These are phyloP conservation scores for Orchestes rusci DNA, from an alignment of 2,888 invertebrate species.

Conservation along the genomic window DNA sequence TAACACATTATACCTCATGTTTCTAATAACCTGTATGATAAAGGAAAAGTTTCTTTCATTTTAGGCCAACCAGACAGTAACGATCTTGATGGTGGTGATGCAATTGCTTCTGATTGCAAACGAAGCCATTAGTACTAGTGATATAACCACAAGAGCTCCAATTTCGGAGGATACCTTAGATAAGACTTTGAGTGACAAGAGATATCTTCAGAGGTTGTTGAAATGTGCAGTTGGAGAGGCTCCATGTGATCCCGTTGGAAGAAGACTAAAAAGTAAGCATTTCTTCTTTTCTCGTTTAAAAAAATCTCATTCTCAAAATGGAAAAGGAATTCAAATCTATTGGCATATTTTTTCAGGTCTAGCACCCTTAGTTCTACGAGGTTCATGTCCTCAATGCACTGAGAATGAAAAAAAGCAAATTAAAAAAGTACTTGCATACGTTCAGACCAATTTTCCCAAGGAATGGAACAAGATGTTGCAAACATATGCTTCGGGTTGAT, in stretches of 20 bases:
- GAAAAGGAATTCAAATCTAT: too few species aligned
- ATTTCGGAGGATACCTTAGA: slow-evolving; percentile 62
- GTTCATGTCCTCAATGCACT: slow-evolving; percentile 64
- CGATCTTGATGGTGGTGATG: too few species aligned
- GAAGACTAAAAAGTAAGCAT: slow-evolving; percentile 64
- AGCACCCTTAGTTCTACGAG: slow-evolving; percentile 66
- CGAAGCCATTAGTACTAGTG: too few species aligned
- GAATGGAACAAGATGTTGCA: slow-evolving; percentile 70
- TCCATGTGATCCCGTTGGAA: slow-evolving; percentile 66
- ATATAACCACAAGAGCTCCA: slow-evolving; percentile 38
- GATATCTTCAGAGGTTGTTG: slow-evolving; percentile 63
- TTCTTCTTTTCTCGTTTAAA: background rate
- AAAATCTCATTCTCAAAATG: too few species aligned
- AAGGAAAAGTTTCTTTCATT: too few species aligned
- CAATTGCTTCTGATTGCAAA: too few species aligned
- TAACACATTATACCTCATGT: too few species aligned
- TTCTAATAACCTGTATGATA: too few species aligned
- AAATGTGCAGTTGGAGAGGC: slow-evolving; percentile 69
- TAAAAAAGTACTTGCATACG: slow-evolving; percentile 64
- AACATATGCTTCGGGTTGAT: slow-evolving; percentile 61
- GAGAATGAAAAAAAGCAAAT: slow-evolving; percentile 65
- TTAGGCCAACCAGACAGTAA: too few species aligned
- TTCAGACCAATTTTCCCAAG: slow-evolving; percentile 67
- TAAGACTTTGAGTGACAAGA: slow-evolving; percentile 59
- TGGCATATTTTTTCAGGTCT: too few species aligned